A percentile compares a stretch with the other conserved stretches of the same genome.
Conservation (phyloP, 2,888 invertebrate genomes). For the Dicranocentrus wangi region DNA sequence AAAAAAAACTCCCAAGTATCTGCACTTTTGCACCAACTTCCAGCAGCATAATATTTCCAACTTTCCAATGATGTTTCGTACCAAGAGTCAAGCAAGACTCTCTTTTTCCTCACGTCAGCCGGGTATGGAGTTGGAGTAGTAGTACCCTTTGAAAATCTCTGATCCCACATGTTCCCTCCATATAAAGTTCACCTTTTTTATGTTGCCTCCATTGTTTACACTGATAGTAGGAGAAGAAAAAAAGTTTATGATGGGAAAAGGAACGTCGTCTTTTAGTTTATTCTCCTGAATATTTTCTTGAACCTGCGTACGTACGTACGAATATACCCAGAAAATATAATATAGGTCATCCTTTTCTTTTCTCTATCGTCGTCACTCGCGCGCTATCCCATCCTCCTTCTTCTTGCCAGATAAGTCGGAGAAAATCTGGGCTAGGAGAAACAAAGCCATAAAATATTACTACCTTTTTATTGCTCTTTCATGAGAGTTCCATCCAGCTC, state of each 20-base stretch:
- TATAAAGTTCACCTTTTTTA: no score
- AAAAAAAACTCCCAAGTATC: no score
- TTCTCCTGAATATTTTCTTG: conserved; percentile 37
- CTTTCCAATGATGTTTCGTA: no score
- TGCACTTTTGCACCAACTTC: no score
- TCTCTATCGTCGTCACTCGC: conserved; percentile 34
- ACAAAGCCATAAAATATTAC: conserved; percentile 62
- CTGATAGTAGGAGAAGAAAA: not conserved
- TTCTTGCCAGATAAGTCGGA: conserved; percentile 28
- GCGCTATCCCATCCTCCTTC: no score
- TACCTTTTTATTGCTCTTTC: conserved; percentile 56
- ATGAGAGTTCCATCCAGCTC: no score
- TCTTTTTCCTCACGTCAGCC: no score
- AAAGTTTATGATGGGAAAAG: conserved; percentile 6
- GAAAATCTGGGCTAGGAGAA: conserved; percentile 38
- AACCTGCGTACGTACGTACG: not conserved
- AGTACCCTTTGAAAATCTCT: no score
- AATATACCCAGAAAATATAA: conserved; percentile 29
- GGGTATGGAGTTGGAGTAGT: no score
- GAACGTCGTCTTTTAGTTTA: not conserved
- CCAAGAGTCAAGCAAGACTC: no score
- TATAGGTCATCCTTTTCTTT: conserved; percentile 49
- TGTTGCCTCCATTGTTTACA: conserved; percentile 14
- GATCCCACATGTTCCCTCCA: no score
- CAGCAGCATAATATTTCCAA: no score